Conservation (phyloP, 2,888 invertebrate genomes). For the Adineta ricciae region DNA sequence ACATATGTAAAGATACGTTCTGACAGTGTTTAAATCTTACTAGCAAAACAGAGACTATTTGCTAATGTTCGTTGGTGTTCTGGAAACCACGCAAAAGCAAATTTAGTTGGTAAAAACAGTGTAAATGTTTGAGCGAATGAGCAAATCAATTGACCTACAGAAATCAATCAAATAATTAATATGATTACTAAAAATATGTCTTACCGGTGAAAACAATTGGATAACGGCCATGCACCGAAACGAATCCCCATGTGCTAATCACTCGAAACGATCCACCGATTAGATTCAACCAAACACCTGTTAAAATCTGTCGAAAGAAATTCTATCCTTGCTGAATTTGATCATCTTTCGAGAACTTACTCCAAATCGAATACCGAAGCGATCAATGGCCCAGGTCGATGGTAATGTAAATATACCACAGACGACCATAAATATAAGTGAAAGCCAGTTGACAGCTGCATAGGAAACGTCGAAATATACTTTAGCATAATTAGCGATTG, state of each 20-base stretch:
- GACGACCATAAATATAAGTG: slow-evolving; percentile 49
- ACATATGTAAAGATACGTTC: background rate
- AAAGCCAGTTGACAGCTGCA: slow-evolving; percentile 49
- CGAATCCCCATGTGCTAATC: background rate
- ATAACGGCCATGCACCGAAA: background rate
- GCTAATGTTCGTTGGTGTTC: slow-evolving; percentile 51
- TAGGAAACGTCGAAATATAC: slow-evolving; percentile 46
- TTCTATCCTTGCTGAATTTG: too few species aligned
- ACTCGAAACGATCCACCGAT: slow-evolving; percentile 23
- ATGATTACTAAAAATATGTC: too few species aligned
- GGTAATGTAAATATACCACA: slow-evolving; percentile 49
- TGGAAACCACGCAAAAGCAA: slow-evolving; percentile 53
- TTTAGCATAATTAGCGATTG: slow-evolving; percentile 50
- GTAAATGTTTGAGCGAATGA: slow-evolving; percentile 53
- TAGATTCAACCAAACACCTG: slow-evolving; percentile 20
- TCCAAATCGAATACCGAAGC: slow-evolving; percentile 48
- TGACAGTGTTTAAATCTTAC: background rate
- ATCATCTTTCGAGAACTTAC: slow-evolving; percentile 40
- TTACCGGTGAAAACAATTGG: background rate
- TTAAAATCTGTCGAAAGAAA: background rate
- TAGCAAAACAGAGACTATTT: slow-evolving; percentile 47
- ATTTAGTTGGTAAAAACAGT: slow-evolving; percentile 53
- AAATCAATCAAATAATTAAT: slow-evolving; percentile 21
- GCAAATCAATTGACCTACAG: slow-evolving; percentile 51
- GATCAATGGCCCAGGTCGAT: slow-evolving; percentile 51